Evolutionary conservation across 2,888 invertebrate species (phyloP).

Genomic region (Trichogramma evanescens): DNA sequence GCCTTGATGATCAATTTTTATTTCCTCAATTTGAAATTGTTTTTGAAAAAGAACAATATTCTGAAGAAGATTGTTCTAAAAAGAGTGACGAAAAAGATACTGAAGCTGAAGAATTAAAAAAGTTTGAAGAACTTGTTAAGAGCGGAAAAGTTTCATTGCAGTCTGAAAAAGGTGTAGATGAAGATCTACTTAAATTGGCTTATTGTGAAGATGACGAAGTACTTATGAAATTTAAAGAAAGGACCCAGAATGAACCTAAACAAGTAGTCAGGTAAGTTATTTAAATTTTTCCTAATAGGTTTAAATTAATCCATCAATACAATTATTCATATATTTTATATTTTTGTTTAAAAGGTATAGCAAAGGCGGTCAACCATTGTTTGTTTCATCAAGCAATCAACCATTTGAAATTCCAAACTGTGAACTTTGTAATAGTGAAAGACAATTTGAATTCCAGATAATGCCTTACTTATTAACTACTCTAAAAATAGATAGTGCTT

Average conservation of each 20-base stretch:
- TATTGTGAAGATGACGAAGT: constrained; percentile 63
- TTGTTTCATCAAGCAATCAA: constrained; percentile 62
- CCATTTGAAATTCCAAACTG: constrained; percentile 63
- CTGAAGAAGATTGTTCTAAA: constrained; percentile 17
- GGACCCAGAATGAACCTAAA: constrained; percentile 63
- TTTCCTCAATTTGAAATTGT: constrained; percentile 63
- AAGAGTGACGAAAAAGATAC: constrained; percentile 29
- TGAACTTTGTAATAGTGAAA: constrained; percentile 62
- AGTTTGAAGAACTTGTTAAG: constrained; percentile 53
- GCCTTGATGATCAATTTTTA: constrained; percentile 35
- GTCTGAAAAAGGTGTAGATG: constrained; percentile 57
- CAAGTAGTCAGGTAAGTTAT: constrained; percentile 57
- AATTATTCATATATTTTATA: neutral
- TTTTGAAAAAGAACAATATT: constrained; percentile 52
- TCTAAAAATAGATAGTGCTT: constrained; percentile 57
- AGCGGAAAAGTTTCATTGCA: constrained; percentile 53
- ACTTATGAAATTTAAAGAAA: constrained; percentile 71
- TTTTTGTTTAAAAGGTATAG: constrained; percentile 56
- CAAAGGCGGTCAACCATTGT: constrained; percentile 71
- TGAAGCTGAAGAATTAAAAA: constrained; percentile 48
- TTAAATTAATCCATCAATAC: neutral
- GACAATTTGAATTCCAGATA: constrained; percentile 87
- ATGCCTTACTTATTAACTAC: constrained; percentile 75
- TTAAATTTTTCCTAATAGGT: neutral
- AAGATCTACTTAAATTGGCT: constrained; percentile 66